Evolutionary conservation across 2,797 vertebrate species (phyloP).

Genomic region (Spinibarbus caldwelli): DNA sequence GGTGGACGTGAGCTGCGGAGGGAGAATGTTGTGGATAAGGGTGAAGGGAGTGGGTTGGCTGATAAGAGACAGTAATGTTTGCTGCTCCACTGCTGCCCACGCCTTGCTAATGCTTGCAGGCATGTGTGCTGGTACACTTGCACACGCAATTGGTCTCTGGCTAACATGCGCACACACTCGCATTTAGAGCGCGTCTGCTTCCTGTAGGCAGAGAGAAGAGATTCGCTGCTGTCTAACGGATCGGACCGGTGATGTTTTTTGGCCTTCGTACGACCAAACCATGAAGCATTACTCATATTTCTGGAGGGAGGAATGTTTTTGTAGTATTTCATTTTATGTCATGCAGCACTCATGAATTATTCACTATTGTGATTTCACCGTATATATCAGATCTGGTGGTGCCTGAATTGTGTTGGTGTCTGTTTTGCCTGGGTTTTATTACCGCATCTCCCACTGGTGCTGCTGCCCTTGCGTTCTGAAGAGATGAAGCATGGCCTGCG

Average conservation of each 20-base stretch:
- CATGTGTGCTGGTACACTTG: conserved; percentile 44
- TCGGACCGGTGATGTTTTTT: not conserved
- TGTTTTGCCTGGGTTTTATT: not conserved
- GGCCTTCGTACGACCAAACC: not conserved
- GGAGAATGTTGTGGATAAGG: conserved; percentile 28
- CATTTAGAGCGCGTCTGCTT: conserved; percentile 7
- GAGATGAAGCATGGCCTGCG: conserved; percentile 6
- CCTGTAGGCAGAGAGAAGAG: conserved; percentile 4
- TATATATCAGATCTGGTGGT: conserved; percentile 25
- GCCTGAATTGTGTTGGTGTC: not conserved
- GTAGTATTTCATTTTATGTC: conserved; percentile 44
- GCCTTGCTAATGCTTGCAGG: conserved; percentile 45
- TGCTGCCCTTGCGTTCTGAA: conserved; percentile 7
- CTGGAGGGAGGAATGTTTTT: conserved; percentile 37
- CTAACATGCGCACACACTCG: conserved; percentile 26
- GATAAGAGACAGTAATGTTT: conserved; percentile 54
- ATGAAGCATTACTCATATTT: conserved; percentile 19
- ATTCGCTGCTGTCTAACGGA: not conserved
- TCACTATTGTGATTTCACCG: conserved; percentile 29
- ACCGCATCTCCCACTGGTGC: not conserved
- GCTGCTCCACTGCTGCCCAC: conserved; percentile 57
- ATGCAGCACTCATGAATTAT: conserved; percentile 33
- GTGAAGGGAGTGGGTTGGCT: conserved; percentile 46
- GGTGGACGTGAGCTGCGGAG: conserved; percentile 42
- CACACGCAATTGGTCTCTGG: conserved; percentile 31